Evolutionary conservation across 2,888 invertebrate genomes (phyloP).

Genomic region (Laspeyria flexula): DNA sequence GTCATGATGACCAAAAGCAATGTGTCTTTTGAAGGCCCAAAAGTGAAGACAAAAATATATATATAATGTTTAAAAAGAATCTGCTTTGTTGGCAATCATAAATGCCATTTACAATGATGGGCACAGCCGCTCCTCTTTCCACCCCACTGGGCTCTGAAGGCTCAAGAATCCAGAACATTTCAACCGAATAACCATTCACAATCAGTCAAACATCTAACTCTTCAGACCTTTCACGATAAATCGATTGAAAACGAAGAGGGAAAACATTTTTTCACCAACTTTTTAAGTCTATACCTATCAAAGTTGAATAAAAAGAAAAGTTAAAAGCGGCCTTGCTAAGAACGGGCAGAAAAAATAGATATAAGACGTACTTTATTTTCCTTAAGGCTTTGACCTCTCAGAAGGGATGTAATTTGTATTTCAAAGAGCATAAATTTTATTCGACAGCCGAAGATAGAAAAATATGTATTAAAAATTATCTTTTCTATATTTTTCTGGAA

Average conservation of each 20-base stretch:
- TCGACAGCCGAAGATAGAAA: constrained; percentile 17
- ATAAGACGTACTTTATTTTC: constrained; percentile 40
- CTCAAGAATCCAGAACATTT: too few relatives aligned
- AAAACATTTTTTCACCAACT: constrained; percentile 3
- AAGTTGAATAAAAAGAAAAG: constrained; percentile 8
- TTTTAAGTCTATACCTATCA: constrained; percentile 8
- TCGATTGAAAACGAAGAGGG: neutral
- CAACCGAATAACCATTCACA: neutral
- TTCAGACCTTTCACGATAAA: neutral
- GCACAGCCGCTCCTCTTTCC: too few relatives aligned
- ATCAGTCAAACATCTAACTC: neutral
- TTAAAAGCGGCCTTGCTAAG: constrained; percentile 9
- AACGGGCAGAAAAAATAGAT: constrained; percentile 32
- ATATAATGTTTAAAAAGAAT: too few relatives aligned
- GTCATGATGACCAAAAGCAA: too few relatives aligned
- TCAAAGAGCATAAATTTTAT: constrained; percentile 40
- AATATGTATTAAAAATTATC: constrained; percentile 10
- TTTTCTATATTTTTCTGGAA: neutral
- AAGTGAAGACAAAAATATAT: too few relatives aligned
- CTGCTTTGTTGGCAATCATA: too few relatives aligned
- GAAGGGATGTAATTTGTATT: constrained; percentile 46
- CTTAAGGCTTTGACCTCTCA: constrained; percentile 35
- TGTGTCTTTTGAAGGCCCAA: too few relatives aligned
- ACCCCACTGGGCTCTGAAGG: too few relatives aligned
- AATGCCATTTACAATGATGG: too few relatives aligned